Conservation (phyloP, 2,113 vertebrate genomes). For the Melanotaenia duboulayi region DNA sequence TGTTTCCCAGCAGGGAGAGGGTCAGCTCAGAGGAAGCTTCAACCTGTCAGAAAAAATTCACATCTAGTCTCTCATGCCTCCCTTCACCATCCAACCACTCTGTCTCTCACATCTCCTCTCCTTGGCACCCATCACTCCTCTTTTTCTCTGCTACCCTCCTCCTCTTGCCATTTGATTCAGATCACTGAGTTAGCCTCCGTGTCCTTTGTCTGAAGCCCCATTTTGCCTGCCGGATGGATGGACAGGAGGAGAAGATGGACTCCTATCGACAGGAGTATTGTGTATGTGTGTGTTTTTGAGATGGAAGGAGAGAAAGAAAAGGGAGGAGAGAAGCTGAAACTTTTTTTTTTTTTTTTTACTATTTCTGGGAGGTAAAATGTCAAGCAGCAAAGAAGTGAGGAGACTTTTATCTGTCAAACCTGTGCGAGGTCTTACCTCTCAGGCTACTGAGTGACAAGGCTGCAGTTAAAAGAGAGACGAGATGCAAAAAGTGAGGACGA, state of each 20-base stretch:
- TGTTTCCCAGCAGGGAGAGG: conserved; percentile 72
- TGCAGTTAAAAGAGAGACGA: conserved; percentile 63
- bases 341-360: conserved; percentile 43
- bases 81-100: conserved; percentile 57
- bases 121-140: conserved; percentile 77
- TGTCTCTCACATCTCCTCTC: conserved; percentile 52
- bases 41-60: conserved; percentile 85
- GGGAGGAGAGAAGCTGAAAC: conserved; percentile 51
- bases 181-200: conserved; percentile 74
- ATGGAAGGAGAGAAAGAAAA: conserved; percentile 25
- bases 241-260: conserved; percentile 65
- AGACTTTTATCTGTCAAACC: conserved; percentile 76
- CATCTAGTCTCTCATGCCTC: conserved; percentile 77
- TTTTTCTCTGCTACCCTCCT: conserved; percentile 60
- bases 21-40: conserved; percentile 80
- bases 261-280: conserved; percentile 27
- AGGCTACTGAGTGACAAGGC: conserved; percentile 70
- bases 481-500: conserved; percentile 62
- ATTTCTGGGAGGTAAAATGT: conserved; percentile 65
- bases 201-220: conserved; percentile 69
- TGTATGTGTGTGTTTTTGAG: conserved; percentile 36
- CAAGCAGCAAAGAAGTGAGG: conserved; percentile 70
- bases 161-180: conserved; percentile 77
- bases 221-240: conserved; percentile 77
- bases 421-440: conserved; percentile 69